These are phyloP conservation scores for Lordiphosa mommai DNA, from an alignment of 1,140 invertebrate species.

Conservation along the genomic window DNA sequence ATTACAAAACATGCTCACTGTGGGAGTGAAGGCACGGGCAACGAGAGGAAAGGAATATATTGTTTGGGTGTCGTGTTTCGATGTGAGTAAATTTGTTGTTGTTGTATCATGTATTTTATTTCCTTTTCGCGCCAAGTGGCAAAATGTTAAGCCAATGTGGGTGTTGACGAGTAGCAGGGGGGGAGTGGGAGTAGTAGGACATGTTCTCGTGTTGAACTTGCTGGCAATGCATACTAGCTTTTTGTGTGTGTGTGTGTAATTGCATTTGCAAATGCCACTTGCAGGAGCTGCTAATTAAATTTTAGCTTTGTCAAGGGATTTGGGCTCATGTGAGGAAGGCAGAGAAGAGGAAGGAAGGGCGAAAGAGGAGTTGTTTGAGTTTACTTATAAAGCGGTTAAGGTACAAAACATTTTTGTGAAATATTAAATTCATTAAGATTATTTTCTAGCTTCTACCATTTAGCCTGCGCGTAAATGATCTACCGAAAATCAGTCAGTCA, in stretches of 20 bases:
- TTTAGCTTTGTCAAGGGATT: conserved; percentile 75
- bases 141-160: conserved; percentile 65
- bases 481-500: too few relatives aligned
- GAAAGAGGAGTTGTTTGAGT: background rate
- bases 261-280: conserved; percentile 75
- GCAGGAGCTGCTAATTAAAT: conserved; percentile 72
- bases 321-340: conserved; percentile 26
- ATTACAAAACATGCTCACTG: conserved; percentile 44
- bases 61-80: conserved; percentile 36
- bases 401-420: too few relatives aligned
- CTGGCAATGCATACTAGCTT: background rate
- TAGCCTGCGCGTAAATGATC: too few relatives aligned
- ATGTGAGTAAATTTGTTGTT: conserved; percentile 33
- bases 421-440: too few relatives aligned
- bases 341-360: background rate
- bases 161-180: background rate
- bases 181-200: background rate
- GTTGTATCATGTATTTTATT: conserved; percentile 55
- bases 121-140: conserved; percentile 65
- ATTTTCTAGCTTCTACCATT: too few relatives aligned
- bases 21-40: conserved; percentile 1
- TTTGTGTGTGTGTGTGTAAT: conserved; percentile 56
- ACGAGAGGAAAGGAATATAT: background rate
- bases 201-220: background rate
- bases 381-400: too few relatives aligned